A percentile compares a stretch with the other conserved stretches of the same genome.
phyloP scores from a whole-genome alignment of 1,140 invertebrate species.

The Musca vetustissima region DNA sequence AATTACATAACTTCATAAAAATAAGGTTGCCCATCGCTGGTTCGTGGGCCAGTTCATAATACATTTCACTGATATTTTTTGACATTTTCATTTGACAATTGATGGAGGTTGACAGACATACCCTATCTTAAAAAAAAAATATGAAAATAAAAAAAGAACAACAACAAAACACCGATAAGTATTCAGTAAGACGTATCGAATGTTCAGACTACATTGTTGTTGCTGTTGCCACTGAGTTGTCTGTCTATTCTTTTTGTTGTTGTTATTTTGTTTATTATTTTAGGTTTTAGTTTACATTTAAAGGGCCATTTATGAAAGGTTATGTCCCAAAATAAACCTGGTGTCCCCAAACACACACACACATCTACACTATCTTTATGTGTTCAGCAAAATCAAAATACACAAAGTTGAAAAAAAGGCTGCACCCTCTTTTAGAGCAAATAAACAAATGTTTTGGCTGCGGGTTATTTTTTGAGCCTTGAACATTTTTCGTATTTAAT shows the following conservation, averaged over 20 bases:
- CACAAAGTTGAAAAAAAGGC: background rate
- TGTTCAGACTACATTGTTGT: too few relatives aligned
- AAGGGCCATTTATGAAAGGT: slow-evolving; percentile 7
- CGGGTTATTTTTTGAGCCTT: too few relatives aligned
- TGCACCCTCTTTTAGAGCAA: too few relatives aligned
- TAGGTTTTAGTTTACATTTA: slow-evolving; percentile 4
- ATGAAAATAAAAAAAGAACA: too few relatives aligned
- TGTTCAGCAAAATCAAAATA: background rate
- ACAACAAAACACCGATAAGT: too few relatives aligned
- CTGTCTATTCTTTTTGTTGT: background rate
- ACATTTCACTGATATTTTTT: slow-evolving; percentile 15
- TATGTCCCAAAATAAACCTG: background rate
- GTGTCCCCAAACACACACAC: background rate
- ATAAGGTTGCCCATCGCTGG: background rate
- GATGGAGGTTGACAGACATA: slow-evolving; percentile 11
- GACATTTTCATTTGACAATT: slow-evolving; percentile 15
- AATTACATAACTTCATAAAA: background rate
- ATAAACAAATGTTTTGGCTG: too few relatives aligned
- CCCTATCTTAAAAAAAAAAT: background rate
- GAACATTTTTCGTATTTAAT: slow-evolving; percentile 12
- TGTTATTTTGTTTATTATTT: slow-evolving; percentile 3
- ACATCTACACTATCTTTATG: background rate
- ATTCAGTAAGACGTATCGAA: too few relatives aligned
- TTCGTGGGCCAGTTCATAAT: background rate
- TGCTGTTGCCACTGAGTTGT: too few relatives aligned